phyloP scores from a whole-genome alignment of 2,113 vertebrate genomes.

The Lampris incognitus region DNA sequence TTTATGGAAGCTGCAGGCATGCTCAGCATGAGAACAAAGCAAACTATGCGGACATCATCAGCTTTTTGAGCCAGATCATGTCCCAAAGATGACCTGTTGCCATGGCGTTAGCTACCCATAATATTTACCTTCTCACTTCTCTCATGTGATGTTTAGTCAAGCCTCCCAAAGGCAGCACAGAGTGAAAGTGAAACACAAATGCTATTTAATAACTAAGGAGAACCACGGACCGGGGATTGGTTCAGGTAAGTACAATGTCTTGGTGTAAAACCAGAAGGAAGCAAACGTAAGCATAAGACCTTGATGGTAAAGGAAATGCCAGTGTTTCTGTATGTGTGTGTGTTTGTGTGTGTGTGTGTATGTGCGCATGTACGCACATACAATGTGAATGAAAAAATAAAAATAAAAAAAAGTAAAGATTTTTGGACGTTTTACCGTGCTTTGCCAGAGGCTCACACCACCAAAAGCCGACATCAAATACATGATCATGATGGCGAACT shows the following conservation, averaged over 20 bases:
- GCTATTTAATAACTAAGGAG: constrained; percentile 70
- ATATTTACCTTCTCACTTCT: constrained; percentile 80
- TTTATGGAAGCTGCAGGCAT: constrained; percentile 67
- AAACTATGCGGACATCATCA: constrained; percentile 70
- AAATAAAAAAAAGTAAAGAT: background rate
- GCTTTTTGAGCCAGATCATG: constrained; percentile 75
- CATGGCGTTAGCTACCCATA: constrained; percentile 70
- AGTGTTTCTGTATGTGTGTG: constrained; percentile 31
- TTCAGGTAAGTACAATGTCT: constrained; percentile 6
- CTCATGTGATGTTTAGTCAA: constrained; percentile 77
- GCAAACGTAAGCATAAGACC: constrained; percentile 29
- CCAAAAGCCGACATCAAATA: constrained; percentile 90
- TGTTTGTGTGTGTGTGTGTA: background rate
- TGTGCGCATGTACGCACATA: background rate
- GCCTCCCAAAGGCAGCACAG: constrained; percentile 79
- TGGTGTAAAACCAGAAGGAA: constrained; percentile 14
- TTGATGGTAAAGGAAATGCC: constrained; percentile 46
- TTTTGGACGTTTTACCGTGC: constrained; percentile 77
- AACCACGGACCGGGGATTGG: constrained; percentile 41
- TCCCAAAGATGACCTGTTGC: constrained; percentile 71
- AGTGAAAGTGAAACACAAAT: constrained; percentile 80
- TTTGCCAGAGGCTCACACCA: constrained; percentile 90
- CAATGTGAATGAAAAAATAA: no score
- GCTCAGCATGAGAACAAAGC: constrained; percentile 72
- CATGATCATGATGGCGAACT: constrained; percentile 87